A percentile compares a stretch with the other conserved stretches of the same genome.
phyloP scores from a whole-genome alignment of 2,797 vertebrate genomes.

The Sphenodon punctatus region DNA sequence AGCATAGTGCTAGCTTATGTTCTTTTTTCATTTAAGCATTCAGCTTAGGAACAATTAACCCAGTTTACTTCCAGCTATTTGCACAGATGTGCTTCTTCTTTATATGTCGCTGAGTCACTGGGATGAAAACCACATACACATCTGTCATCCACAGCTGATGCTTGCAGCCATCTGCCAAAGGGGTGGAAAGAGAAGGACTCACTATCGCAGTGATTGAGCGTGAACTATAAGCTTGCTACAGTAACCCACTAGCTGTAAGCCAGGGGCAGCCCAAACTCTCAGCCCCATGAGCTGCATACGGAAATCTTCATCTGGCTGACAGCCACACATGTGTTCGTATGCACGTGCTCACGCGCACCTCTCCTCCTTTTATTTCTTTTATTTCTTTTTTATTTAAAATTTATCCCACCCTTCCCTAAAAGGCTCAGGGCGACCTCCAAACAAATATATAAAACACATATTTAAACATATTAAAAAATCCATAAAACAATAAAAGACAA shows the following conservation, averaged over 20 bases:
- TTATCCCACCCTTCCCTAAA: too few relatives aligned
- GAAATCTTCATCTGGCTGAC: too few relatives aligned
- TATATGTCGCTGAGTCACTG: background rate
- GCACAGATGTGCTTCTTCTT: background rate
- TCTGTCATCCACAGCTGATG: background rate
- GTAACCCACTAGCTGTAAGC: background rate
- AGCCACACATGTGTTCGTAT: too few relatives aligned
- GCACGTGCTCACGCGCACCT: too few relatives aligned
- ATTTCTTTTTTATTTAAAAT: too few relatives aligned
- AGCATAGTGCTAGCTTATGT: background rate
- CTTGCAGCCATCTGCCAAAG: background rate
- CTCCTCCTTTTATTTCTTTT: too few relatives aligned
- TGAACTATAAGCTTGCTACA: background rate
- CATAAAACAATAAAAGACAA: too few relatives aligned
- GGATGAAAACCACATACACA: background rate
- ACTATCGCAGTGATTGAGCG: fast-evolving
- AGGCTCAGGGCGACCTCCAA: too few relatives aligned
- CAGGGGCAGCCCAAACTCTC: background rate
- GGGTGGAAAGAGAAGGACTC: background rate
- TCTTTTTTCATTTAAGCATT: background rate
- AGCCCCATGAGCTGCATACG: too few relatives aligned
- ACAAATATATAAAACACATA: too few relatives aligned
- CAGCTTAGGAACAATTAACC: background rate
- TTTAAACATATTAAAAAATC: too few relatives aligned
- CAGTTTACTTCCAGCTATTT: background rate